These are phyloP conservation scores for Metacarcinus magister DNA, from an alignment of 2,888 invertebrate genomes.

Conservation along the genomic window DNA sequence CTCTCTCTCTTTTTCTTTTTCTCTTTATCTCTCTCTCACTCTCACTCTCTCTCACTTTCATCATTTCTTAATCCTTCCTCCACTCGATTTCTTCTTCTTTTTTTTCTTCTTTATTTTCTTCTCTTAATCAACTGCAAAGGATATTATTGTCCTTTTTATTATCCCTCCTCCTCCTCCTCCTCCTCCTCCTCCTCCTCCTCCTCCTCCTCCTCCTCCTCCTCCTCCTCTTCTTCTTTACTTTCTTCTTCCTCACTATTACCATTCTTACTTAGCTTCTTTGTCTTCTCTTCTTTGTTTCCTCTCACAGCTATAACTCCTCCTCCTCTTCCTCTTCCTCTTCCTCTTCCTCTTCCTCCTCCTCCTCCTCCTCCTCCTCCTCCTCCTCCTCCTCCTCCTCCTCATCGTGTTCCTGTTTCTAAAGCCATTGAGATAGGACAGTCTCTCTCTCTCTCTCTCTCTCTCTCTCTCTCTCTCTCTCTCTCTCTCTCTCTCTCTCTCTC, in stretches of 20 bases:
- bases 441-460: neutral
- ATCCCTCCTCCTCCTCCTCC: neutral
- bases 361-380: constrained; percentile 26
- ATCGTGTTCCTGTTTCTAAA: neutral
- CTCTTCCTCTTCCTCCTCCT: neutral
- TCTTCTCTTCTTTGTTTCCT: too few species aligned
- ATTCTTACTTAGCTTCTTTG: too few species aligned
- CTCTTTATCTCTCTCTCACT: neutral
- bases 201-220: too few species aligned
- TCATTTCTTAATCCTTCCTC: neutral
- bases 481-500: too few species aligned
- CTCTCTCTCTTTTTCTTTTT: neutral
- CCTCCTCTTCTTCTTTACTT: too few species aligned
- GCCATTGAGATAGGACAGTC: neutral
- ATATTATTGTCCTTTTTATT: neutral
- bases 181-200: neutral
- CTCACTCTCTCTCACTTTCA: neutral
- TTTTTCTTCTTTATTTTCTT: neutral
- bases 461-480: too few species aligned
- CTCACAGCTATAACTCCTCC: neutral
- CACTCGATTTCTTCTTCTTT: neutral
- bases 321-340: neutral
- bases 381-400: constrained; percentile 15
- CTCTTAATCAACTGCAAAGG: neutral
- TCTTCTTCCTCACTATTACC: too few species aligned